Base-by-base conservation (phyloP, 2,888 invertebrate genomes). In the Leptinotarsa peninsularis region DNA sequence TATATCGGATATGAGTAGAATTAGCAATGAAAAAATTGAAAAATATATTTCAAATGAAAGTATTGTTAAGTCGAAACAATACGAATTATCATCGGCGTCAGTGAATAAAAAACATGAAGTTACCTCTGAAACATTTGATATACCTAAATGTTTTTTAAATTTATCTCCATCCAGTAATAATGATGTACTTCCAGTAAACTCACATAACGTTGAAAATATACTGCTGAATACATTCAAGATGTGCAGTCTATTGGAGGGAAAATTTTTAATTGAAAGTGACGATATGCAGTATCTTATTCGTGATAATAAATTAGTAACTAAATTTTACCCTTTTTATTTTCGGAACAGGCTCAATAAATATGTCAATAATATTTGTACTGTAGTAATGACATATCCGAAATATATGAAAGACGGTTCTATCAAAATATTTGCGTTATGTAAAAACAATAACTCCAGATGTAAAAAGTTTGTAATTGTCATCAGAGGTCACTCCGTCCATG, bases 351-450 rank as follows among this genome's bases (percentile, higher is more conserved):
- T n/a, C n/a, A n/a, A n/a, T n/a, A n/a, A n/a, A n/a, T n/a, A n/a
- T n/a, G n/a, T 66, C 17, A 17, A 15, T 27, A 66, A 27, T 66
- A 52, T 67, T 21, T 67, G 67, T 27, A 67, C 23, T 52, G 27
- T 67, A 15, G n/a, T 67, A 14, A 52, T 52, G 2, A 67, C 23
- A 67, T 67, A 67, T 67, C 67, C 67, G 4, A 49, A 67, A 67
- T 67, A 67, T 49, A 18, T 67, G 18, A 70, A 70, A 68, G n/a
- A 68, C 15, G 52, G 69, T 5, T 50, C 49, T 15, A 70, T 66
- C 4, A 72, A 60, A 66, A 60, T 75, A 49, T 58, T 23, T 21
- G 75, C 75, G 4, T 1, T 49, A 4, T 74, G 74, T 66, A 71
- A 74, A 74, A 66, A 74, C 49, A 63, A 71, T 23, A 66, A 23